Base-by-base conservation (phyloP, 2,113 vertebrate genomes). In the Rhinoderma darwinii region DNA sequence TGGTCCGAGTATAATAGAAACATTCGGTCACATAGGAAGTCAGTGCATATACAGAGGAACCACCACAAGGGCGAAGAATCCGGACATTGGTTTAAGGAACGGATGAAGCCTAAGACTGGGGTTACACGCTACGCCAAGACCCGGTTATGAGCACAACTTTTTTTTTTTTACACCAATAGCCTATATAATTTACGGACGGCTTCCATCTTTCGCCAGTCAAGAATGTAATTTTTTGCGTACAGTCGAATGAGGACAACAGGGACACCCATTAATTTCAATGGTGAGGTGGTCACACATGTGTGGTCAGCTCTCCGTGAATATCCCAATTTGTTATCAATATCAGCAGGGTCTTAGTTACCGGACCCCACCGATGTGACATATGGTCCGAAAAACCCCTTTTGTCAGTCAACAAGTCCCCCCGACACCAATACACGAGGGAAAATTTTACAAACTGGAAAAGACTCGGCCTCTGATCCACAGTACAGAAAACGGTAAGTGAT, bases 21-120 rank as follows among this genome's bases (percentile, higher is more conserved):
- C 79, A 82, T 66, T 66, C 79, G 41, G 56, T 82, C 79, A 66
- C 79, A 59, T 43, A 39, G 27, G 56, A 51, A 70, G 63, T 83
- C 61, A 83, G 82, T 72, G 66, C 63, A 72, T 72, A 35, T 50
- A 51, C 63, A 83, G 8, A 27, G 32, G 32, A 14, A 82, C 41
- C n/a, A 41, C 72, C 82, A 83, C 82, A 54, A 51, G 27, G 56
- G 44, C 81, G 3, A 70, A 83, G 63, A 30, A 47, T 70, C 63
- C 63, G 17, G 43, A 68, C 27, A 44, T 11, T 22, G 47, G 14
- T 11, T 74, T 4, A n/a, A 41, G 72, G 39, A 10, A 37, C 17
- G 20, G 17, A 39, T 39, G 11, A n/a, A 32, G 44, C 7, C 6
- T 32, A 77, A 32, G 66, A 7, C 32, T 37, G 37, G 66, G 66